A percentile compares a stretch with the other conserved stretches of the same genome.
Conservation (phyloP, 1,140 invertebrate species). For the Anoplolepis gracilipes region DNA sequence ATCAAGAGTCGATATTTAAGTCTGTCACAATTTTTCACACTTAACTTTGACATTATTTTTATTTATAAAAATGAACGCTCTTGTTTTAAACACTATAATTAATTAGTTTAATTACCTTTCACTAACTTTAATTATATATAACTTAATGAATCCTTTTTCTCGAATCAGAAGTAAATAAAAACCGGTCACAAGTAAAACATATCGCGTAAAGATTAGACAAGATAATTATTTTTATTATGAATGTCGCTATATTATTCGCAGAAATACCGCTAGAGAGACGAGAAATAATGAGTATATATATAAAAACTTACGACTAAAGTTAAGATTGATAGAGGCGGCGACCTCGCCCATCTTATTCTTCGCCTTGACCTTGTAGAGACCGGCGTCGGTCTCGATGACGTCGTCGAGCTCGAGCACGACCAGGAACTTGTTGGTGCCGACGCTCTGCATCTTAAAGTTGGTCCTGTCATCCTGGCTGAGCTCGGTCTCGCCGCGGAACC, state of each 20-base stretch:
- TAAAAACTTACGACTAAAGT: slow-evolving; percentile 97
- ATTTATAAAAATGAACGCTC: background rate
- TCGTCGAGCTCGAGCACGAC: slow-evolving; percentile 97
- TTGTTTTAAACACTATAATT: background rate
- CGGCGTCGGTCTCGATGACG: slow-evolving; percentile 97
- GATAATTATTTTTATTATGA: background rate
- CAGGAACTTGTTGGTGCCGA: slow-evolving; percentile 94
- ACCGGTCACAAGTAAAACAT: background rate
- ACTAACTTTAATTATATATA: background rate
- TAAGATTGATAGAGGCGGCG: slow-evolving; percentile 98
- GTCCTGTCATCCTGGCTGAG: slow-evolving; percentile 94
- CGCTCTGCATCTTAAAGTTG: slow-evolving; percentile 93
- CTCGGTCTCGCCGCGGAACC: slow-evolving; percentile 95
- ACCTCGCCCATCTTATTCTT: slow-evolving; percentile 99
- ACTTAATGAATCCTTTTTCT: background rate
- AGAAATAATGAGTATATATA: background rate
- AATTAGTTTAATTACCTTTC: background rate
- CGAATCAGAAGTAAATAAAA: background rate
- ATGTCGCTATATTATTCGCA: background rate
- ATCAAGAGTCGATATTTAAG: background rate
- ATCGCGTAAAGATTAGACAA: background rate
- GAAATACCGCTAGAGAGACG: background rate
- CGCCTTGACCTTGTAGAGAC: slow-evolving; percentile 98
- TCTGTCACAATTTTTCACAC: background rate
- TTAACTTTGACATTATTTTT: background rate